These are phyloP conservation scores for Eufriesea mexicana DNA, from an alignment of 1,140 invertebrate genomes.

Conservation along the genomic window DNA sequence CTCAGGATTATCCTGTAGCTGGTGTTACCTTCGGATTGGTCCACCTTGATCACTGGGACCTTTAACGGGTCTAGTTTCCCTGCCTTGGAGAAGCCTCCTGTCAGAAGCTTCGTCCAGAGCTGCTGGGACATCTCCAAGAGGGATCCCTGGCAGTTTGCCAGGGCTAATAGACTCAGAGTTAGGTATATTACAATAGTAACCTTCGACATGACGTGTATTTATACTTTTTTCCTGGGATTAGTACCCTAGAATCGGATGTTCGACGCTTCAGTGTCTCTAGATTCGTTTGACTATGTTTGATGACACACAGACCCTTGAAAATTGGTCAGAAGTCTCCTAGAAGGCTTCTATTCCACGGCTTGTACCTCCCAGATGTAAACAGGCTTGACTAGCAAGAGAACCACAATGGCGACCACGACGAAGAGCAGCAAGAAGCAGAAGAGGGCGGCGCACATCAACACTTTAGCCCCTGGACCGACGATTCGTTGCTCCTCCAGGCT, in stretches of 20 bases:
- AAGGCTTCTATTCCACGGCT: slow-evolving; percentile 16
- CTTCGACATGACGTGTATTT: background rate
- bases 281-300: background rate
- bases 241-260: background rate
- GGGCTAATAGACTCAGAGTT: background rate
- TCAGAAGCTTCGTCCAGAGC: slow-evolving; percentile 74
- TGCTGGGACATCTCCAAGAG: slow-evolving; percentile 76
- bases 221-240: background rate
- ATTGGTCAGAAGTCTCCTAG: too few species aligned
- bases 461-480: background rate
- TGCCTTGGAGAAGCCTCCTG: slow-evolving; percentile 72
- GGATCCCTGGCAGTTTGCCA: slow-evolving; percentile 51
- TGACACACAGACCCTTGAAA: background rate
- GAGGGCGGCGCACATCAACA: slow-evolving; percentile 70
- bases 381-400: slow-evolving; percentile 72
- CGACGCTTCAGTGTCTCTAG: background rate
- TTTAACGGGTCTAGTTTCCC: slow-evolving; percentile 75
- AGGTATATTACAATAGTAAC: background rate
- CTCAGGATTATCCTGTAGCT: slow-evolving; percentile 76
- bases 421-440: slow-evolving; percentile 70
- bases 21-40: slow-evolving; percentile 78
- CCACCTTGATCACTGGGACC: slow-evolving; percentile 78
- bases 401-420: slow-evolving; percentile 60
- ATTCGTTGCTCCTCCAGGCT: slow-evolving; percentile 13
- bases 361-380: slow-evolving; percentile 70